Evolutionary conservation across 2,797 vertebrate genomes (phyloP), one percentile per base, ranked within the genome.

Genomic region (Sebastes vulpes): DNA sequence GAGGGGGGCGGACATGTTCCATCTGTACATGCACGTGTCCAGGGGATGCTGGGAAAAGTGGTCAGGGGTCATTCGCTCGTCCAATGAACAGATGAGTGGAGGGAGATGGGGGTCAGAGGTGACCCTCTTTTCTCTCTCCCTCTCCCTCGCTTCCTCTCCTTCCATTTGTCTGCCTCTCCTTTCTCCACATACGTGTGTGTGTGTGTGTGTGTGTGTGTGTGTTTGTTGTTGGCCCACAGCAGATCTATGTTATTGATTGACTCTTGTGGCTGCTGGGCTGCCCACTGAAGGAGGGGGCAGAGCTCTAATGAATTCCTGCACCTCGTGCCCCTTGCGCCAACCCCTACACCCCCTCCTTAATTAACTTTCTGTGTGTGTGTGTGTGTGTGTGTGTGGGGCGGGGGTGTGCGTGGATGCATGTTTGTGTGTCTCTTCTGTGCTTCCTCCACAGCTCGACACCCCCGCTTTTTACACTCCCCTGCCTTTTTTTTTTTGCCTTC

Each of bases 241-340:
- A 89, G 94, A 96, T 96, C 95, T 83, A 95, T 96, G 95, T 94
- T 95, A 96, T 95, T 96, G 96, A 97, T 96, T 96, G 95, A 96
- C 95, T 96, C 93, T 88, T 92, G 90, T 95, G 94, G 91, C 94
- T 95, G 90, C 92, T 85, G 82, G 81, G 90, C 94, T 90, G 93
- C 95, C 95, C 95, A 96, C 93, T 96, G 92, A 95, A 94, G 93
- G 95, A 93, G 93, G 92, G 90, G 94, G 95, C 94, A 95, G 90
- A 91, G 90, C 94, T 95, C 91, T 97, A 96, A 97, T 97, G 94
- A 96, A 96, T 96, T 96, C 95, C 94, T 93, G 86, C 93, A 95
- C 95, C 93, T 95, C 81, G 28, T 94, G 91, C 94, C 95, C 94
- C 92, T 83, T 91, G 86, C 91, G 58, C 92, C 93, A 95, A 94